phyloP scores from a whole-genome alignment of 2,888 invertebrate species.

The Luperina testacea region DNA sequence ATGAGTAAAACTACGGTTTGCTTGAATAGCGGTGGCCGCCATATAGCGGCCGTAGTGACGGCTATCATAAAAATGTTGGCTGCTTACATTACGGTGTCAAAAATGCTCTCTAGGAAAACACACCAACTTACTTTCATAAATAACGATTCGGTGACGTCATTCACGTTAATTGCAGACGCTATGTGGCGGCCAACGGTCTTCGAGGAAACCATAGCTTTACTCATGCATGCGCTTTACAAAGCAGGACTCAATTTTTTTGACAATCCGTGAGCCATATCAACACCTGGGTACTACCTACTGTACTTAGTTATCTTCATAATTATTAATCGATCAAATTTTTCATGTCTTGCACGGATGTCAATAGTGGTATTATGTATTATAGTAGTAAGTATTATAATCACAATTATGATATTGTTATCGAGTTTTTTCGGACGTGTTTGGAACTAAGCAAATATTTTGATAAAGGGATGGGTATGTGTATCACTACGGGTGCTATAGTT shows the following conservation, averaged over 20 bases:
- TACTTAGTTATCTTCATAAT: background rate
- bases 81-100: background rate
- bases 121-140: background rate
- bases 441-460: constrained; percentile 25
- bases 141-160: background rate
- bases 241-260: background rate
- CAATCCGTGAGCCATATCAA: background rate
- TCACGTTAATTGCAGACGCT: background rate
- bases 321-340: constrained; percentile 22
- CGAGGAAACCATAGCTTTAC: background rate
- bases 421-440: background rate
- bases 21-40: background rate
- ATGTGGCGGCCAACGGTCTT: background rate
- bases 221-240: background rate
- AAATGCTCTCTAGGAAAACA: background rate
- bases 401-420: constrained; percentile 3
- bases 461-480: background rate
- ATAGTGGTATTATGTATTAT: background rate
- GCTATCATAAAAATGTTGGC: background rate
- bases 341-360: background rate
- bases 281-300: constrained; percentile 12
- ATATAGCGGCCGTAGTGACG: background rate
- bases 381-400: no score
- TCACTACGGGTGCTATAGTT: no score
- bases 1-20: background rate